These are phyloP conservation scores for Scaptomyza cyrtandrae DNA, from an alignment of 2,888 invertebrate species.

Conservation along the genomic window DNA sequence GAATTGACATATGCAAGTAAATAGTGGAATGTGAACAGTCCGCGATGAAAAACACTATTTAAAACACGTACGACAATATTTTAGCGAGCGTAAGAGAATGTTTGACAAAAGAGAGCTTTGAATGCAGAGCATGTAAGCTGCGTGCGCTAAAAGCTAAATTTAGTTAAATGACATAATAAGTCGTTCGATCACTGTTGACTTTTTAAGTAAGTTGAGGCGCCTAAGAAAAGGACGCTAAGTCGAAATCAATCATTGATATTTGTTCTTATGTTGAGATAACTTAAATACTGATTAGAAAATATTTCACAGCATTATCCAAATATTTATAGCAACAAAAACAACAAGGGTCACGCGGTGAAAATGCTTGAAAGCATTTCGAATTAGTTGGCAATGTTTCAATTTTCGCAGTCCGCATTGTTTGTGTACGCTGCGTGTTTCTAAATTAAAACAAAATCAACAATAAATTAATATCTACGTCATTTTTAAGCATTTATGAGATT, in stretches of 20 bases:
- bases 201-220: constrained; percentile 45
- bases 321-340: constrained; percentile 3
- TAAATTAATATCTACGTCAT: constrained; percentile 64
- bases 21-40: constrained; percentile 24
- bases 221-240: constrained; percentile 28
- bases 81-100: constrained; percentile 11
- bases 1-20: constrained; percentile 30
- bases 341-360: constrained; percentile 76
- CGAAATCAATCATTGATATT: not conserved
- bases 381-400: constrained; percentile 58
- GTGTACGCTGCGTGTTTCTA: constrained; percentile 29
- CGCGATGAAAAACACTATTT: constrained; percentile 30
- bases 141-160: constrained; percentile 68
- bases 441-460: constrained; percentile 48
- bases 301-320: constrained; percentile 8
- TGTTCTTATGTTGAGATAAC: not conserved
- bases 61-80: constrained; percentile 20
- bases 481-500: constrained; percentile 49
- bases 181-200: constrained; percentile 40
- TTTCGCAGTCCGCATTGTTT: constrained; percentile 43
- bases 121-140: constrained; percentile 22
- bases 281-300: constrained; percentile 7
- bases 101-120: constrained; percentile 14
- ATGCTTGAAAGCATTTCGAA: constrained; percentile 40
- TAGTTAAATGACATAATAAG: constrained; percentile 75